Base-by-base conservation (phyloP, 2,888 invertebrate species). In the Sycophila texana region DNA sequence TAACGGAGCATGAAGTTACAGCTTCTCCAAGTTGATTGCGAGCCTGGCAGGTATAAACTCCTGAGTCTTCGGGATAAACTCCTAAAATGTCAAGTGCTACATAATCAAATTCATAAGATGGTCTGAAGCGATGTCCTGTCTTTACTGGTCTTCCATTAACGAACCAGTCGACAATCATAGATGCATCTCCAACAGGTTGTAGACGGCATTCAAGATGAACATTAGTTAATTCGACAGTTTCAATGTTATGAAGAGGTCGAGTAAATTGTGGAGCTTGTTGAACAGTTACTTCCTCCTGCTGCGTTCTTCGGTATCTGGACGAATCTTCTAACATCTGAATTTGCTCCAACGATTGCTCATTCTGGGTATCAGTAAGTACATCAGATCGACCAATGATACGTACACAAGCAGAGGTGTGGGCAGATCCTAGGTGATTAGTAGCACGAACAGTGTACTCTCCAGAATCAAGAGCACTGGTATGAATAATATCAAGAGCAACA, bases 1-100 rank as follows among this genome's bases (percentile, higher is more conserved):
- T 94, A 16, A 98, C 94, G 0, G 97, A 96, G 87, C 98, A 97
- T 0, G 97, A 96, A 4, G 98, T 98, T 7, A 97, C 96, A 22
- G 98, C 97, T 92, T 98, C 97, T 2, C 99, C 99, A 47, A 97
- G 93, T 87, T 96, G 96, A 90, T 99, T 99, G 77, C 96, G 95
- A 0, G 99, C 99, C 90, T 96, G 96, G 87, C 98, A 98, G 14
- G 97, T 97, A 90, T 99, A 99, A 0, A 98, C 96, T 20, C 99
- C 99, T 7, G 97, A 97, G 91, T 99, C 99, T 86, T 96, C 96
- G n/a, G 99, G 97, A 89, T 98, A 99, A 30, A 98, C 98, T 87
- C 98, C 98, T 26, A 99, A 92, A 71, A 99, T 94, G 91, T 99
- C 99, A 74, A 99, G 92, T 12, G 99, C 98, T 20, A 99, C 98